These are phyloP conservation scores for Eupeodes corollae DNA, from an alignment of 1,140 invertebrate species.

Conservation along the genomic window DNA sequence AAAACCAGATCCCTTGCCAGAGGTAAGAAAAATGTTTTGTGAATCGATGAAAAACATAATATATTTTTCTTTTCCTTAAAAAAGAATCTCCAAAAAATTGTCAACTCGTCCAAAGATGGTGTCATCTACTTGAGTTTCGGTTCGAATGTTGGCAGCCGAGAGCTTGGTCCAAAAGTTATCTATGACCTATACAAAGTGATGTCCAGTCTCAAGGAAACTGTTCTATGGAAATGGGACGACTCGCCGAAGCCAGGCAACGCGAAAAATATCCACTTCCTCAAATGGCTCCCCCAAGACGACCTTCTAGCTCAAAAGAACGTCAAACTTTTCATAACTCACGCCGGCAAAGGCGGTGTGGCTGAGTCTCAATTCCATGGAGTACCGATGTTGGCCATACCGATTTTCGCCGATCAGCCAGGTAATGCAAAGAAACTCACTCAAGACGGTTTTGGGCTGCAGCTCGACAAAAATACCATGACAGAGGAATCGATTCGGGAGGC, in stretches of 20 bases:
- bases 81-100: conserved; percentile 40
- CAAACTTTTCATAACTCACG: conserved; percentile 59
- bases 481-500: no score
- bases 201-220: conserved; percentile 43
- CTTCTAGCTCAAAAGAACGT: conserved; percentile 57
- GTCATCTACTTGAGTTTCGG: conserved; percentile 52
- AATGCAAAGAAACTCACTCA: conserved; percentile 40
- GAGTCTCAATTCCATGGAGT: conserved; percentile 59
- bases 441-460: conserved; percentile 37
- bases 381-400: conserved; percentile 58
- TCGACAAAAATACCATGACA: conserved; percentile 26
- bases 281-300: conserved; percentile 61
- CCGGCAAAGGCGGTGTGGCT: conserved; percentile 55
- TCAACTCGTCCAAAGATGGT: conserved; percentile 44
- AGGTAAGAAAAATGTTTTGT: conserved; percentile 16
- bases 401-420: conserved; percentile 50
- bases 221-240: conserved; percentile 59
- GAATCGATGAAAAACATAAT: background rate
- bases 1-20: conserved; percentile 28
- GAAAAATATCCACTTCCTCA: conserved; percentile 48
- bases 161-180: conserved; percentile 40
- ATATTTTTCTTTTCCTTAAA: conserved; percentile 7
- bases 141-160: conserved; percentile 45
- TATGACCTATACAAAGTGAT: conserved; percentile 44
- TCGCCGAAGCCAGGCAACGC: conserved; percentile 42